Evolutionary conservation across 2,888 invertebrate species (phyloP).

Genomic region (Linyphia triangularis): DNA sequence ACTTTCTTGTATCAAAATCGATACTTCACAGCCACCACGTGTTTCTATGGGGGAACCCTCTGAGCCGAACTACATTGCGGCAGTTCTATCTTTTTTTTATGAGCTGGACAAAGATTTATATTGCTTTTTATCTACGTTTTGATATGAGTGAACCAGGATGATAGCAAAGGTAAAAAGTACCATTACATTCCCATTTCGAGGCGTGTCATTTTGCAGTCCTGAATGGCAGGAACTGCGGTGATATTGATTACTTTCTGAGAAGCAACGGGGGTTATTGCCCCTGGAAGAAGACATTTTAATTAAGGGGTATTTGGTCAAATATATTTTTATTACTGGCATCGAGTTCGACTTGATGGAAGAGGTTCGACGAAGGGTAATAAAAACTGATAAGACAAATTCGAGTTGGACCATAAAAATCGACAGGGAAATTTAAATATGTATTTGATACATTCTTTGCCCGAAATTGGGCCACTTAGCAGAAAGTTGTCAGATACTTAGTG

Average conservation of each 20-base stretch:
- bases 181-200: constrained; percentile 12
- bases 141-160: too few species aligned
- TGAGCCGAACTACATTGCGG: background rate
- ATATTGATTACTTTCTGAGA: constrained; percentile 20
- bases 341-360: background rate
- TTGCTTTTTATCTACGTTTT: too few species aligned
- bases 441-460: too few species aligned
- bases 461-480: too few species aligned
- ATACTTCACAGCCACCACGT: constrained; percentile 34
- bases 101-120: background rate
- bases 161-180: background rate
- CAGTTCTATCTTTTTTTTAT: background rate
- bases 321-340: background rate
- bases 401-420: too few species aligned
- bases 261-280: constrained; percentile 10
- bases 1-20: constrained; percentile 18
- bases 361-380: too few species aligned
- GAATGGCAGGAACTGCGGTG: constrained; percentile 41
- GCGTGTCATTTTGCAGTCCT: constrained; percentile 10
- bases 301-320: background rate
- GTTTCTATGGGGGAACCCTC: constrained; percentile 11
- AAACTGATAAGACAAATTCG: too few species aligned
- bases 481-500: too few species aligned
- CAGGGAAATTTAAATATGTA: too few species aligned
- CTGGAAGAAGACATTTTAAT: background rate